Conservation (phyloP, 2,797 vertebrate genomes). For the Rhabdomys pumilio region DNA sequence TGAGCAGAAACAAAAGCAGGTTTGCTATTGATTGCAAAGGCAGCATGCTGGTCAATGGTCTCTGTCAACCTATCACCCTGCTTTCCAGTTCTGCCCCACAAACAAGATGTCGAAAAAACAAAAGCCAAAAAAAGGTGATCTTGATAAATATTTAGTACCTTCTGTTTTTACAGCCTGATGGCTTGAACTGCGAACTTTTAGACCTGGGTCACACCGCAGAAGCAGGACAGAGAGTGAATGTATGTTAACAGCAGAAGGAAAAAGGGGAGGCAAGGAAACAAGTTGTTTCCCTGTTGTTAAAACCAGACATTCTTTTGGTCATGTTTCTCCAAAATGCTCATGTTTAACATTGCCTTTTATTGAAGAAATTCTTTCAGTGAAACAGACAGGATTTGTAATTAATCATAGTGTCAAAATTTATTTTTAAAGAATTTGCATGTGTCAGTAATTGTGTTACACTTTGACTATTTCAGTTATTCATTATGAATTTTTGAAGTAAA, state of each 20-base stretch:
- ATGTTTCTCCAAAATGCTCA: neutral
- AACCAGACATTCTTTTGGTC: neutral
- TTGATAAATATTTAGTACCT: conserved; percentile 86
- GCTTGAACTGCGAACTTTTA: conserved; percentile 71
- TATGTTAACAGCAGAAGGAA: neutral
- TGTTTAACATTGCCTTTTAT: neutral
- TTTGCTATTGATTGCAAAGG: neutral
- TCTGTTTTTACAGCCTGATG: conserved; percentile 70
- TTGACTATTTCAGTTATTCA: neutral
- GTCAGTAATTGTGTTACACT: neutral
- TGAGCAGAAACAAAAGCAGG: accelerated
- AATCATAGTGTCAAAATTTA: neutral
- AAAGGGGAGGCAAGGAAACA: accelerated
- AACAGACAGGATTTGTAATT: neutral
- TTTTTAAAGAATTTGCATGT: neutral
- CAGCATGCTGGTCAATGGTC: neutral
- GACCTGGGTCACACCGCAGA: conserved; percentile 48
- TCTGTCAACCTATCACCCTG: neutral
- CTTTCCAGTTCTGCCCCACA: conserved; percentile 24
- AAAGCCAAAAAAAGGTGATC: conserved; percentile 80
- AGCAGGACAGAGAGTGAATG: neutral
- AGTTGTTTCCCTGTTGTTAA: accelerated
- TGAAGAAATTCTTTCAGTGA: neutral
- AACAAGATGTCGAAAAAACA: conserved; percentile 81
- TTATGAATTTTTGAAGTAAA: neutral